Percentiles rank a stretch among this genome's conserved stretches.
Evolutionary conservation across 2,888 invertebrate species (phyloP).

Genomic region (Eremobia ochroleuca): DNA sequence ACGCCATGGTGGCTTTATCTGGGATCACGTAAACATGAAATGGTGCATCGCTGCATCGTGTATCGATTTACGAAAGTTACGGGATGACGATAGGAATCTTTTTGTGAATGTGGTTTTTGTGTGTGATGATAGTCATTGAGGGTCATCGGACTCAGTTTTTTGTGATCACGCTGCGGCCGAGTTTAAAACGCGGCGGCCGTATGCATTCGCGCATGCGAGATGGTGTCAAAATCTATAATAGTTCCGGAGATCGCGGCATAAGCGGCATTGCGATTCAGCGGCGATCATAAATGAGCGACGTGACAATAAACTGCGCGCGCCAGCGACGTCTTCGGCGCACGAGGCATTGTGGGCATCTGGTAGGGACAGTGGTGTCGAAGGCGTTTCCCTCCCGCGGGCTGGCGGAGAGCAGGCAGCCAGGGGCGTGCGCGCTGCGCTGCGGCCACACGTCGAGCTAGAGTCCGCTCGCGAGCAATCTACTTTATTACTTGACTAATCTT

Average conservation of each 20-base stretch:
- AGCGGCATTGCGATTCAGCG: constrained; percentile 81
- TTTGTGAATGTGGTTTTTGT: constrained; percentile 70
- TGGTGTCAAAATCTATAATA: constrained; percentile 91
- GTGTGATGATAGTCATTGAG: constrained; percentile 77
- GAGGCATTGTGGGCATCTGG: constrained; percentile 83
- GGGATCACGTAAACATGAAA: constrained; percentile 92
- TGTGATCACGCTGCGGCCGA: constrained; percentile 87
- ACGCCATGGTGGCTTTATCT: constrained; percentile 92
- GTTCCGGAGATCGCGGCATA: constrained; percentile 84
- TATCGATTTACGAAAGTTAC: constrained; percentile 88
- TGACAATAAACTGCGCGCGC: constrained; percentile 76
- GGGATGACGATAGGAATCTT: constrained; percentile 74
- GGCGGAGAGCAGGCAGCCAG: constrained; percentile 81
- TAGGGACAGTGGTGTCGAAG: constrained; percentile 79
- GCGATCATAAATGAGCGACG: constrained; percentile 76
- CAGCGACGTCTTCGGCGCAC: constrained; percentile 78
- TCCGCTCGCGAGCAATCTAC: constrained; percentile 80
- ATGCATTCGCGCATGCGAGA: constrained; percentile 91
- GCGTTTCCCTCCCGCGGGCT: constrained; percentile 89
- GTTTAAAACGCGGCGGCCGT: constrained; percentile 90
- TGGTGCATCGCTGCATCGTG: constrained; percentile 91
- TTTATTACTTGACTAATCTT: constrained; percentile 86
- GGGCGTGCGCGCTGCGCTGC: constrained; percentile 85
- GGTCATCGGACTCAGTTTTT: constrained; percentile 87
- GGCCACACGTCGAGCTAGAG: constrained; percentile 82